Percentiles rank a stretch among this genome's conserved stretches.
phyloP scores from a whole-genome alignment of 2,888 invertebrate genomes.

The Drosophila emarginata region DNA sequence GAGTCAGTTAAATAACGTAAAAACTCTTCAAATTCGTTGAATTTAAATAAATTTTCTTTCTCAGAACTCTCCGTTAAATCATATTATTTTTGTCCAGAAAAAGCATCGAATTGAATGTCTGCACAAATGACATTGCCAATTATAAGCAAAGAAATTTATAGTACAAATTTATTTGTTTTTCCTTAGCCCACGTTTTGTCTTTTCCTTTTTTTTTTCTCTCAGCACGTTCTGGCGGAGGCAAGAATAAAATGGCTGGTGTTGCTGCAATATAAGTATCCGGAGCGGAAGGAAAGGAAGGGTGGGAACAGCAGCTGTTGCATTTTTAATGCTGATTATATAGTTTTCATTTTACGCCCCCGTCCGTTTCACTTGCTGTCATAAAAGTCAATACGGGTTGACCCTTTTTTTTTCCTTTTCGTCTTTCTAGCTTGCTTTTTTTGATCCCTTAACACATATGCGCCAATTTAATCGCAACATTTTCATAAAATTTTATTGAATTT shows the following conservation, averaged over 20 bases:
- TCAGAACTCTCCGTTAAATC: not conserved
- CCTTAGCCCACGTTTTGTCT: conserved; percentile 2
- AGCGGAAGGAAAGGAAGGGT: not conserved
- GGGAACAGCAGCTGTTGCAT: conserved; percentile 72
- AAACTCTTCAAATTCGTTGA: too few species aligned
- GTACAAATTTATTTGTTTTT: conserved; percentile 24
- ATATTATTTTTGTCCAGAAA: conserved; percentile 19
- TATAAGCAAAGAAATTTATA: conserved; percentile 42
- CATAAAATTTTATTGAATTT: conserved; percentile 79
- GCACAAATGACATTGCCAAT: conserved; percentile 34
- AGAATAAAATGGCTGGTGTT: conserved; percentile 46
- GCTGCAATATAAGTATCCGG: conserved; percentile 24
- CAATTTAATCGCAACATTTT: conserved; percentile 73
- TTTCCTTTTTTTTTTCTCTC: conserved; percentile 19
- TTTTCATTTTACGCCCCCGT: conserved; percentile 47
- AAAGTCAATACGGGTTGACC: conserved; percentile 73
- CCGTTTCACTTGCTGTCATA: conserved; percentile 61
- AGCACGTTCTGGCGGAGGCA: conserved; percentile 41
- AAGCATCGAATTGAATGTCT: conserved; percentile 29
- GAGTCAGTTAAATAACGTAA: not conserved
- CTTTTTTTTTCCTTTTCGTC: conserved; percentile 45
- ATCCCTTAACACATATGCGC: conserved; percentile 42
- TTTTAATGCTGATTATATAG: conserved; percentile 71
- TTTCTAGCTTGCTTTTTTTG: not conserved
- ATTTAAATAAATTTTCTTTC: not conserved